Evolutionary conservation across 2,888 invertebrate species (phyloP).

Genomic region (Nomada lathburiana): DNA sequence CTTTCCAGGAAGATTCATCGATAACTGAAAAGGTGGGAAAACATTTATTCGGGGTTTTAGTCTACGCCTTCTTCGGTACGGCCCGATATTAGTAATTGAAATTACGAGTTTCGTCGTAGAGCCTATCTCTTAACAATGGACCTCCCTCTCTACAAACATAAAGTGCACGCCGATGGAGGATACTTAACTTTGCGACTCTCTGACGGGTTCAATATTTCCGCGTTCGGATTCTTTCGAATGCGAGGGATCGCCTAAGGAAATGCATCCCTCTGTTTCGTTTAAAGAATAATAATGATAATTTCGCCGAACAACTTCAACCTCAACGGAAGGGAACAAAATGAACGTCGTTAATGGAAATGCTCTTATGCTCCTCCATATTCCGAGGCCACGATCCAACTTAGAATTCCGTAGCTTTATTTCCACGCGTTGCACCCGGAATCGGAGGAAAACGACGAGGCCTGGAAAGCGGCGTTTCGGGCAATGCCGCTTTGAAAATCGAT

Average conservation of each 20-base stretch:
- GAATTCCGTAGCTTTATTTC: constrained; percentile 3
- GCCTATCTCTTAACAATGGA: constrained; percentile 8
- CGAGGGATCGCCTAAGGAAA: too few relatives aligned
- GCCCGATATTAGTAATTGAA: constrained; percentile 26
- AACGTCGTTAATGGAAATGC: background rate
- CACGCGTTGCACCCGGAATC: constrained; percentile 37
- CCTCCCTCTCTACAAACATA: constrained; percentile 5
- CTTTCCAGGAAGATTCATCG: background rate
- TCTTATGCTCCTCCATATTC: background rate
- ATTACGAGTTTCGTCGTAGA: constrained; percentile 19
- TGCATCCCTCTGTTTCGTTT: too few relatives aligned
- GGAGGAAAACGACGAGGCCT: constrained; percentile 54
- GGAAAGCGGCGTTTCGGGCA: constrained; percentile 69
- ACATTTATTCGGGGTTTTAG: constrained; percentile 1
- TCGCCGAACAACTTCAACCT: too few relatives aligned
- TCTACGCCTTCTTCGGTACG: constrained; percentile 10
- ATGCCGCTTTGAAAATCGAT: constrained; percentile 77
- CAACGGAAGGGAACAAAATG: background rate
- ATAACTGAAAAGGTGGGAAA: constrained; percentile 10
- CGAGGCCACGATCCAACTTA: constrained; percentile 12
- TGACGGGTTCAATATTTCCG: background rate
- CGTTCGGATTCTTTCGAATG: background rate
- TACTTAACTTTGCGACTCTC: background rate
- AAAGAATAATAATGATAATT: too few relatives aligned
- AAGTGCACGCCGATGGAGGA: background rate